Percentiles rank a stretch among this genome's conserved stretches.
Evolutionary conservation across 1,140 invertebrate species (phyloP).

Genomic region (Diachasmimorpha longicaudata): DNA sequence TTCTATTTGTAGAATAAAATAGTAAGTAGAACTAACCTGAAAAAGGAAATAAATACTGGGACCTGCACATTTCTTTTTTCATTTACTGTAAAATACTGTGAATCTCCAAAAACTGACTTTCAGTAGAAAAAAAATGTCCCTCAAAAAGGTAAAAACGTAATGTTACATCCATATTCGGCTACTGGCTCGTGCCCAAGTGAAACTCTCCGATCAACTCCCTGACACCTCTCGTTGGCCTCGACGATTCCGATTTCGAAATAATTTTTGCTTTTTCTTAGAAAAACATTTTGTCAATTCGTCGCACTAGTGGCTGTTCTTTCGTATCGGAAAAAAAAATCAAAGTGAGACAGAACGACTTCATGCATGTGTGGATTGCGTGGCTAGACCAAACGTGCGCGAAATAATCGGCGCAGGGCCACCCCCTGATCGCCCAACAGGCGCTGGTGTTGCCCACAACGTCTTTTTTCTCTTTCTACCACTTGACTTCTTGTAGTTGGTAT

Average conservation of each 20-base stretch:
- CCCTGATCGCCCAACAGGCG: not conserved
- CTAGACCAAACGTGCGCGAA: too few relatives aligned
- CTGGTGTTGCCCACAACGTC: not conserved
- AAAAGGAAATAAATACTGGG: too few relatives aligned
- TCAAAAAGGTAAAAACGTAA: not conserved
- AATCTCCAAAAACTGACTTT: too few relatives aligned
- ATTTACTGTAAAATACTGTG: too few relatives aligned
- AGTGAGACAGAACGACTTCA: not conserved
- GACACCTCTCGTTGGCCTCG: not conserved
- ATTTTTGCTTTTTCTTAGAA: constrained; percentile 12
- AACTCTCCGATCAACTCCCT: not conserved
- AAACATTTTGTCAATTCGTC: constrained; percentile 13
- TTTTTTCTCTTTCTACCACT: constrained; percentile 5
- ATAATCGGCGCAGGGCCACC: too few relatives aligned
- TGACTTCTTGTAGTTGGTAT: not conserved
- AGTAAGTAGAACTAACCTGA: too few relatives aligned
- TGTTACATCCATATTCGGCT: constrained; percentile 13
- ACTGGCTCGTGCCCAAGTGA: constrained; percentile 17
- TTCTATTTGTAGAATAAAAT: too few relatives aligned
- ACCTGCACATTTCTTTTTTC: too few relatives aligned
- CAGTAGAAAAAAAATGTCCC: not conserved
- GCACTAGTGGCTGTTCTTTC: not conserved
- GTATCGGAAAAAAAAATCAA: not conserved
- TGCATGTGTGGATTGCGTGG: not conserved
- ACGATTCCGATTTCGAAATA: not conserved